Conservation (phyloP, 2,888 invertebrate species). For the Lutraria lutraria region DNA sequence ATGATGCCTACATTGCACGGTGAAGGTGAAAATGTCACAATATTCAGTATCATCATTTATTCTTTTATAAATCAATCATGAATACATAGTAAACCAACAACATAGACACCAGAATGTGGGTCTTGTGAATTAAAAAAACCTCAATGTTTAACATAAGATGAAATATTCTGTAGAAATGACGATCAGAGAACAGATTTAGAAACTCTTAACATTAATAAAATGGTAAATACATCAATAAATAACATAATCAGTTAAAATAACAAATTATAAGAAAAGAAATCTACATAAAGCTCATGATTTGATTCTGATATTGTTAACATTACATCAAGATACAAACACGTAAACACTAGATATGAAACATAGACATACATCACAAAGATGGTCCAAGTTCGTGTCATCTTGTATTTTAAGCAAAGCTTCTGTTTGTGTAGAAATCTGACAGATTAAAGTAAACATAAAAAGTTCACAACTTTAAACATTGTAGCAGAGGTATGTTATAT, state of each 20-base stretch:
- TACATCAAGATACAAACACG: slow-evolving; percentile 3
- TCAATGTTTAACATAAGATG: background rate
- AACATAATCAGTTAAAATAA: slow-evolving; percentile 17
- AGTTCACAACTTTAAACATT: slow-evolving; percentile 8
- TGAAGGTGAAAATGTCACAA: background rate
- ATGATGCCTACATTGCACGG: background rate
- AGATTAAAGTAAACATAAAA: background rate
- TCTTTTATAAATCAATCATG: too few relatives aligned
- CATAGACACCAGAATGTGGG: background rate
- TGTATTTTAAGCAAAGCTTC: slow-evolving; percentile 17
- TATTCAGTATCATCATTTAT: background rate
- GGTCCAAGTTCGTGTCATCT: background rate
- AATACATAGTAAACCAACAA: background rate
- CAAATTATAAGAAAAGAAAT: background rate
- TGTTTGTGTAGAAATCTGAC: background rate
- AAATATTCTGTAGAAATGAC: background rate
- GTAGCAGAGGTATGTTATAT: slow-evolving; percentile 8
- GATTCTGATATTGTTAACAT: background rate
- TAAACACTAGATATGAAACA: background rate
- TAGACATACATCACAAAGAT: background rate
- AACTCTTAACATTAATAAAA: slow-evolving; percentile 18
- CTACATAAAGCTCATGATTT: slow-evolving; percentile 1
- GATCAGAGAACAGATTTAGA: background rate
- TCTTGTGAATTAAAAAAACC: background rate
- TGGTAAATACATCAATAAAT: slow-evolving; percentile 20